Evolutionary conservation across 2,888 invertebrate genomes (phyloP).

Genomic region (Latrodectus hesperus): DNA sequence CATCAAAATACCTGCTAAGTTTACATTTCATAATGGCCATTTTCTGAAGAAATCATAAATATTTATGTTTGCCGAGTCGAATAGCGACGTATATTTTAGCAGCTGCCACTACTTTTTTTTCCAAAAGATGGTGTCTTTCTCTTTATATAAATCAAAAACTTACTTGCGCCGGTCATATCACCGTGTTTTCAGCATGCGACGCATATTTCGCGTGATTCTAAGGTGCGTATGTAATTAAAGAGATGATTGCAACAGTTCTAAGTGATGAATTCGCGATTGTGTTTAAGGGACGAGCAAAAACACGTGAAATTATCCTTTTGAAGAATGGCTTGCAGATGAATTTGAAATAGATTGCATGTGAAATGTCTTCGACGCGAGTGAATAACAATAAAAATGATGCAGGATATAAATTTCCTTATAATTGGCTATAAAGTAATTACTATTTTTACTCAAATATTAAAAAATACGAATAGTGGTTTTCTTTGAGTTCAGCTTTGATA

Average conservation of each 20-base stretch:
- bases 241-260: not conserved
- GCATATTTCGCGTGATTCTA: not conserved
- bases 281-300: not conserved
- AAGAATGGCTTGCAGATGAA: too few relatives aligned
- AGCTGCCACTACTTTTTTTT: not conserved
- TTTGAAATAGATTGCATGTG: too few relatives aligned
- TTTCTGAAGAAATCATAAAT: slow-evolving; percentile 9
- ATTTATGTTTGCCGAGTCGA: slow-evolving; percentile 3
- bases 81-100: not conserved
- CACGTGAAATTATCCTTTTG: too few relatives aligned
- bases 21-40: slow-evolving; percentile 7
- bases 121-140: not conserved
- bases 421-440: too few relatives aligned
- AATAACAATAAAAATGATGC: too few relatives aligned
- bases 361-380: too few relatives aligned
- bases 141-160: not conserved
- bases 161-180: not conserved
- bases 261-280: not conserved
- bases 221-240: not conserved
- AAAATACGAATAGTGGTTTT: too few relatives aligned
- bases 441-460: too few relatives aligned
- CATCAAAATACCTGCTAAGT: not conserved
- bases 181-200: not conserved
- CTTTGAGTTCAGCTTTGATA: too few relatives aligned
- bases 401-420: too few relatives aligned